phyloP scores from a whole-genome alignment of 2,113 vertebrate species.

The Rutilus rutilus region DNA sequence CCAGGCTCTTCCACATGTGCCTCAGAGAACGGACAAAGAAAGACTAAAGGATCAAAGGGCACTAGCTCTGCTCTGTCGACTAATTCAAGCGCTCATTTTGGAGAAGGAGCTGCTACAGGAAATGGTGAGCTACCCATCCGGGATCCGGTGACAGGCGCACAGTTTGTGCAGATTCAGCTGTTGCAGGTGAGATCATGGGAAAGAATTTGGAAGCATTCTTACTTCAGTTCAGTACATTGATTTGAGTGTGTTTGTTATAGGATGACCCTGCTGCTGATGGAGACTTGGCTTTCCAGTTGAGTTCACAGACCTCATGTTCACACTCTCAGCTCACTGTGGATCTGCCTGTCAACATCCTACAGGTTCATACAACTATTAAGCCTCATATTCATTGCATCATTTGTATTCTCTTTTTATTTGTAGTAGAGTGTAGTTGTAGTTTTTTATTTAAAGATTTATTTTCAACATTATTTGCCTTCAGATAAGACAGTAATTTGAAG shows the following conservation, averaged over 20 bases:
- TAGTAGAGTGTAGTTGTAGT: background rate
- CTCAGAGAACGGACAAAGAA: conserved; percentile 76
- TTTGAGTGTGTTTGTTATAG: conserved; percentile 68
- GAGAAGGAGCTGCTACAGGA: conserved; percentile 74
- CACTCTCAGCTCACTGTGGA: conserved; percentile 89
- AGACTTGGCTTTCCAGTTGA: conserved; percentile 85
- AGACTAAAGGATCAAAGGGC: conserved; percentile 75
- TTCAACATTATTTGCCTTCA: background rate
- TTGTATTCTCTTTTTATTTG: background rate
- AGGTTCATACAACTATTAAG: conserved; percentile 73
- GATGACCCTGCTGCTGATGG: conserved; percentile 86
- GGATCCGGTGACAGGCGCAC: conserved; percentile 81
- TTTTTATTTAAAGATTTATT: background rate
- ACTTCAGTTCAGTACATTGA: background rate
- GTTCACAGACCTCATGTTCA: conserved; percentile 84
- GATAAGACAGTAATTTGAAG: background rate
- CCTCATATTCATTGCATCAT: background rate
- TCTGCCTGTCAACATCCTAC: conserved; percentile 90
- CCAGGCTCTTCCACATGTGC: conserved; percentile 71
- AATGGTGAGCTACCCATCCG: conserved; percentile 80
- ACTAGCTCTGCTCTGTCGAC: conserved; percentile 58
- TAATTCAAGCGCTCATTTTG: conserved; percentile 67
- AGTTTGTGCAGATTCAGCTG: conserved; percentile 90
- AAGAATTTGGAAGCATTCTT: background rate
- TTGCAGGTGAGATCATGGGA: conserved; percentile 83